Conservation (phyloP, 2,888 invertebrate genomes). For the Apamea anceps region DNA sequence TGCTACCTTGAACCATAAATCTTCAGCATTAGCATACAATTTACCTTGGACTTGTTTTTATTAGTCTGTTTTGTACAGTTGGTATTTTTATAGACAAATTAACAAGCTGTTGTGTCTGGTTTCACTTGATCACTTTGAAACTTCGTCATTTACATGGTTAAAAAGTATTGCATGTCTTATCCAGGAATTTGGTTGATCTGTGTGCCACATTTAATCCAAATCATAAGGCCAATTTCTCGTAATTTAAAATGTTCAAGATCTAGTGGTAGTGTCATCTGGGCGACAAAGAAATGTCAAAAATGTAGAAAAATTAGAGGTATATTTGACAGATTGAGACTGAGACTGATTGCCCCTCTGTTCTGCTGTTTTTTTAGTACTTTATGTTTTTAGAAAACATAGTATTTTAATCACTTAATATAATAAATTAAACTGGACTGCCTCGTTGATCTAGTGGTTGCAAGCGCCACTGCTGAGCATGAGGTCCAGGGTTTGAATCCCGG, state of each 20-base stretch:
- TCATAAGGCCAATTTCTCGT: too few relatives aligned
- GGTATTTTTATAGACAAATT: slow-evolving; percentile 21
- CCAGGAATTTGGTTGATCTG: background rate
- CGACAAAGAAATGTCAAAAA: too few relatives aligned
- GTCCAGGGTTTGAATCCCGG: background rate
- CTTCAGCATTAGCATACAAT: slow-evolving; percentile 12
- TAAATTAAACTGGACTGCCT: too few relatives aligned
- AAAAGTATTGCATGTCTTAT: background rate
- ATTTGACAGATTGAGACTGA: too few relatives aligned
- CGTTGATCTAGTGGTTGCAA: background rate
- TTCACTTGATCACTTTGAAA: background rate
- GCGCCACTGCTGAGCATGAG: background rate
- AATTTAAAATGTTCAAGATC: too few relatives aligned
- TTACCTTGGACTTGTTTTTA: slow-evolving; percentile 21
- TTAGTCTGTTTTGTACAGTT: slow-evolving; percentile 13
- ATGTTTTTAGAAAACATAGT: background rate
- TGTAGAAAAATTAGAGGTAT: too few relatives aligned
- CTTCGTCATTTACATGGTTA: background rate
- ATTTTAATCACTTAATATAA: background rate
- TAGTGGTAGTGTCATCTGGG: too few relatives aligned
- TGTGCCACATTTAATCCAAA: background rate
- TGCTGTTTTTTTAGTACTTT: too few relatives aligned
- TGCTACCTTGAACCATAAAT: slow-evolving; percentile 54
- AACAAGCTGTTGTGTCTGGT: background rate
- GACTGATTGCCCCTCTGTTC: too few relatives aligned